Base-by-base conservation (phyloP, 2,888 invertebrate species). In the Lobophora halterata region DNA sequence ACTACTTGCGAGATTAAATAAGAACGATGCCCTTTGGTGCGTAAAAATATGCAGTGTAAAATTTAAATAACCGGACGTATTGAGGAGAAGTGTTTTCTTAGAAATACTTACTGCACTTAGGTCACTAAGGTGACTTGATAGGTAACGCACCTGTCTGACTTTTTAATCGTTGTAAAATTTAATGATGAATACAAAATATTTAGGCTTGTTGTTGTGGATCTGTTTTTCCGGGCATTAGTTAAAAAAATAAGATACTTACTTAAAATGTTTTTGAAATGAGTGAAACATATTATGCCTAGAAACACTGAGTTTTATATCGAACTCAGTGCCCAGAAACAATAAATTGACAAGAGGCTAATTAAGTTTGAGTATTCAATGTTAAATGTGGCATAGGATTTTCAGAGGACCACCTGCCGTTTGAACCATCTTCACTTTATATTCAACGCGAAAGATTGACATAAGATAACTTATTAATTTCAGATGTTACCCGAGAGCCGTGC, bases 391-490 rank as follows among this genome's bases (percentile, higher is more conserved):
- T n/a, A n/a, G n/a, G n/a, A n/a, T n/a, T n/a, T n/a, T n/a, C n/a
- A n/a, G n/a, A n/a, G n/a, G 13, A 6, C 29, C 29, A 20, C 13
- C 21, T 19, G 28, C 8, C 12, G 20, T 3, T n/a, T 14, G 8
- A 6, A 27, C n/a, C 7, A 10, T 38, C 12, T 14, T 21, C 8
- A 28, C 14, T 35, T 26, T 37, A n/a, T n/a, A n/a, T n/a, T n/a
- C n/a, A n/a, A n/a, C n/a, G n/a, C n/a, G n/a, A n/a, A n/a, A n/a
- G n/a, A n/a, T n/a, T n/a, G n/a, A n/a, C n/a, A n/a, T n/a, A n/a
- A n/a, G n/a, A n/a, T n/a, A n/a, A n/a, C n/a, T 46, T 50, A 17
- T 52, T 45, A 57, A 31, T 64, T 69, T 55, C 76, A 81, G 81
- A 65, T 66, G 55, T 57, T 67, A 32, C 63, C 66, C 44, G 68